Conservation (phyloP, 2,797 vertebrate genomes). For the Gymnoscopelus braueri region DNA sequence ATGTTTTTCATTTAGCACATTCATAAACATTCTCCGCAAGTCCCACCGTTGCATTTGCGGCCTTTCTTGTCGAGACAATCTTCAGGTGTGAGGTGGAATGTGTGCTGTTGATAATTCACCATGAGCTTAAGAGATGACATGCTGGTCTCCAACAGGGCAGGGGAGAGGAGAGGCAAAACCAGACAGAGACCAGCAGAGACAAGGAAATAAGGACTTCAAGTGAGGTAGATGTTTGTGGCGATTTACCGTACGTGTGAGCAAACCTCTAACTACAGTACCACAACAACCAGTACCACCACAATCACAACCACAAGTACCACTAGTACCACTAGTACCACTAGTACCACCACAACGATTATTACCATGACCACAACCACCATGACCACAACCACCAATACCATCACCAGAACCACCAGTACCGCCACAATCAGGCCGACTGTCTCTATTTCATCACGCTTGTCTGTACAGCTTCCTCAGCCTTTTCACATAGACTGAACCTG, state of each 20-base stretch:
- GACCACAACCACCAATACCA: no score
- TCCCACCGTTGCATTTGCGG: slow-evolving; percentile 39
- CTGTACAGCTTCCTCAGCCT: slow-evolving; percentile 17
- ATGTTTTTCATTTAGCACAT: slow-evolving; percentile 47
- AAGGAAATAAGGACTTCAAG: slow-evolving; percentile 33
- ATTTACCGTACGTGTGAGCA: no score
- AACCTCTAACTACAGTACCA: no score
- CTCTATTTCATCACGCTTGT: neutral
- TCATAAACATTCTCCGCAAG: slow-evolving; percentile 30
- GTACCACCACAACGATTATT: no score
- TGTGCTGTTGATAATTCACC: slow-evolving; percentile 53
- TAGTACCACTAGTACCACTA: no score
- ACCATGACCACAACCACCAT: no score
- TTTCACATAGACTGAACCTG: slow-evolving; percentile 47
- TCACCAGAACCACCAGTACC: neutral
- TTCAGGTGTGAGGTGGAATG: slow-evolving; percentile 52
- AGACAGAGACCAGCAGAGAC: slow-evolving; percentile 16
- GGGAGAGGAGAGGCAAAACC: slow-evolving; percentile 46
- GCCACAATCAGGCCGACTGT: neutral
- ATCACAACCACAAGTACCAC: no score
- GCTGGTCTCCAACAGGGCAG: slow-evolving; percentile 34
- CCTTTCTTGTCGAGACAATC: slow-evolving; percentile 48
- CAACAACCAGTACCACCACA: no score
- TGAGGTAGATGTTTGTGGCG: neutral
- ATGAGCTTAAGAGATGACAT: slow-evolving; percentile 44